Evolutionary conservation across 2,113 vertebrate genomes (phyloP).

Genomic region (Chaenogobius annularis): DNA sequence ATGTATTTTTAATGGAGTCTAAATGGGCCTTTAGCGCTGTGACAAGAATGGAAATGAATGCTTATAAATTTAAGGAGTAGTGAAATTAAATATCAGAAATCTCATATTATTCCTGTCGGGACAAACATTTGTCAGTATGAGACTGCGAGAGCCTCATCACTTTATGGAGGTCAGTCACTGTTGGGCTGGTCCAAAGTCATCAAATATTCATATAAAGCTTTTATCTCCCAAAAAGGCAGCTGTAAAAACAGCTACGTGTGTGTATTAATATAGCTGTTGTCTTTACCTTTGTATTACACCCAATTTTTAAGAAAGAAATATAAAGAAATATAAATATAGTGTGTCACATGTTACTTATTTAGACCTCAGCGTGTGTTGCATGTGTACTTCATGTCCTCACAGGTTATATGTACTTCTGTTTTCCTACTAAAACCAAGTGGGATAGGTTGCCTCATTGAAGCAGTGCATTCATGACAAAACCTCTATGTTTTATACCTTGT

Average conservation of each 20-base stretch:
- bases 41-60: slow-evolving; percentile 47
- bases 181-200: slow-evolving; percentile 37
- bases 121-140: slow-evolving; percentile 21
- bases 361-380: neutral
- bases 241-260: slow-evolving; percentile 28
- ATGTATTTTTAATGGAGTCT: slow-evolving; percentile 69
- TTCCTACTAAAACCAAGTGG: too few relatives aligned
- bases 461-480: neutral
- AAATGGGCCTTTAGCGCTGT: slow-evolving; percentile 56
- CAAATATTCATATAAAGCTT: slow-evolving; percentile 68
- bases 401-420: too few relatives aligned
- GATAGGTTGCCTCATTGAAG: neutral
- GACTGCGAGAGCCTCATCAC: slow-evolving; percentile 40
- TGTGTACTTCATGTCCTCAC: neutral
- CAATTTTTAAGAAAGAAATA: too few relatives aligned
- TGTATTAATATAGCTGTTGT: slow-evolving; percentile 23
- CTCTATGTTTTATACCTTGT: neutral
- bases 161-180: slow-evolving; percentile 25
- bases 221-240: slow-evolving; percentile 48
- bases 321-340: too few relatives aligned
- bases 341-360: neutral
- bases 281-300: neutral
- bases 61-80: slow-evolving; percentile 47
- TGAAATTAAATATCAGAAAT: slow-evolving; percentile 53
- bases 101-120: slow-evolving; percentile 39